Evolutionary conservation across 2,797 vertebrate genomes (phyloP).

Genomic region (Tapera naevia): DNA sequence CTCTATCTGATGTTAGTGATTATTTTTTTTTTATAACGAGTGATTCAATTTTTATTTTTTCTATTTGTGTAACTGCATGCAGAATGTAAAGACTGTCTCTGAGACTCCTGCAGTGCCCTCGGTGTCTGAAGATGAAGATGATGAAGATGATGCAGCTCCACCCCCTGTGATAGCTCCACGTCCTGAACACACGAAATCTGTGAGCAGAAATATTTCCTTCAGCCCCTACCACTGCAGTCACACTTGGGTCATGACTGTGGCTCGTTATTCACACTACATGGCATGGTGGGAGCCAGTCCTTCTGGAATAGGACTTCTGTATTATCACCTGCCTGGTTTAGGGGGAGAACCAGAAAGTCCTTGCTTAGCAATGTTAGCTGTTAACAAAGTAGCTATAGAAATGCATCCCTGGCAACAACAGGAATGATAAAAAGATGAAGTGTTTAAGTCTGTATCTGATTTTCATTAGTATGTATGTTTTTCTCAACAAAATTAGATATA

Average conservation of each 20-base stretch:
- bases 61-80: not conserved
- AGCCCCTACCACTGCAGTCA: not conserved
- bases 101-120: slow-evolving; percentile 90
- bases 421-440: not conserved
- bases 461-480: not conserved
- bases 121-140: slow-evolving; percentile 92
- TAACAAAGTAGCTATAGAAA: not conserved
- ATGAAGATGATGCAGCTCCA: slow-evolving; percentile 87
- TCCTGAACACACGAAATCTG: slow-evolving; percentile 95
- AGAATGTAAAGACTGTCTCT: slow-evolving; percentile 90
- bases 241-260: not conserved
- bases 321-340: not conserved
- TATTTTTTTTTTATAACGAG: not conserved
- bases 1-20: not conserved
- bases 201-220: slow-evolving; percentile 69
- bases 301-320: not conserved
- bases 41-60: not conserved
- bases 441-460: not conserved
- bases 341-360: not conserved
- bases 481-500: slow-evolving; percentile 83
- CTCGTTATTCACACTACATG: not conserved
- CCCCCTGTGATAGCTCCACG: slow-evolving; percentile 92
- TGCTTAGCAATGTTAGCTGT: not conserved
- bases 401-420: not conserved
- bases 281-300: not conserved